Evolutionary conservation across 2,113 vertebrate species (phyloP), one percentile per base, ranked within the genome.

Genomic region (Ctenodactylus gundi): DNA sequence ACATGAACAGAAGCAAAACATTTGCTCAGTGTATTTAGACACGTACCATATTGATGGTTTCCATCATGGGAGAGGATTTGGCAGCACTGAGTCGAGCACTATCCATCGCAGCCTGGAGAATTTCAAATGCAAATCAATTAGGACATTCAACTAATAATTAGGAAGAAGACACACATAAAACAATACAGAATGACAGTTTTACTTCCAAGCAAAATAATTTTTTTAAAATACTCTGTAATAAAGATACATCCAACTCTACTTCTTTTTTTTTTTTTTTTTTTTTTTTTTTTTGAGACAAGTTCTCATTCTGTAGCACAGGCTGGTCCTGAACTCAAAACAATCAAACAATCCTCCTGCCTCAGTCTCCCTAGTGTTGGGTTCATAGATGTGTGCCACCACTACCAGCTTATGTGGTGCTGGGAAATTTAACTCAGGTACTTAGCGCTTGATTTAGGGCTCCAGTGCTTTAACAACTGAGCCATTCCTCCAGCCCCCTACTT

Each of bases 31-130:
- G 20, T 57, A 65, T 60, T 65, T 18, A 57, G 78, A 31, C 87
- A 97, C 98, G 97, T 97, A 99, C 99, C 99, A 99, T 99, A 97
- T 99, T 99, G 95, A 99, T 98, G 0, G 99, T 99, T 98, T 99
- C 99, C 99, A 99, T 99, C 99, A 99, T 99, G 62, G 99, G 99
- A 92, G 99, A 99, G 4, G 99, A 99, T 93, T 99, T 99, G 87
- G 99, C 99, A 97, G 99, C 99, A 97, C 98, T 99, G 91, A 99
- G 99, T 93, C 99, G 99, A 90, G 99, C 99, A 96, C 98, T 99
- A 94, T 99, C 99, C 99, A 99, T 99, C 65, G 99, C 99, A 97
- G 98, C 98, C 99, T 99, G 0, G 78, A 23, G 39, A 93, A 62
- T 4, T n/a, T 91, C 5, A 36, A 41, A 97, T 11, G 57, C 75